Conservation (phyloP, 2,797 vertebrate genomes). For the Ctenopoma multispine region DNA sequence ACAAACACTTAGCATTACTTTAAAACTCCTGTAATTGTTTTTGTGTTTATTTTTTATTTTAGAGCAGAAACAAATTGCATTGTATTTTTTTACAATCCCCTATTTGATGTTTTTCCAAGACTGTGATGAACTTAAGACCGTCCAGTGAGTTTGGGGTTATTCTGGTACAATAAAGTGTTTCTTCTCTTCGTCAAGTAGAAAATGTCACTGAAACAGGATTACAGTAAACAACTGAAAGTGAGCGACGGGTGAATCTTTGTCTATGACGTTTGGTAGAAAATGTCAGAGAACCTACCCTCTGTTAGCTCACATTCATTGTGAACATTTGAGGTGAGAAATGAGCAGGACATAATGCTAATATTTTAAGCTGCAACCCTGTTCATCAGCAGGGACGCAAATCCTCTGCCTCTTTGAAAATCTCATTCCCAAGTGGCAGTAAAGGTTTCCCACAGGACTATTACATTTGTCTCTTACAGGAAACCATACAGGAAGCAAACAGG, state of each 20-base stretch:
- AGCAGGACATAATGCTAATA: constrained; percentile 20
- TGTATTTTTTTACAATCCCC: constrained; percentile 10
- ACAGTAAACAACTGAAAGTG: constrained; percentile 37
- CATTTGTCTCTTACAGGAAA: constrained; percentile 44
- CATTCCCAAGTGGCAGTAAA: constrained; percentile 31
- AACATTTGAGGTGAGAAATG: constrained; percentile 18
- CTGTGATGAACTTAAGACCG: constrained; percentile 69
- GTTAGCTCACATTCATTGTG: constrained; percentile 28
- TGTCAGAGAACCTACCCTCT: constrained; percentile 8
- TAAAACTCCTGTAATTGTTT: not conserved
- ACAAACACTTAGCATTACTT: too few species aligned
- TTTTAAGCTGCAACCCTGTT: constrained; percentile 24
- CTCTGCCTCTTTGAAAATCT: constrained; percentile 33
- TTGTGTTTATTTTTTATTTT: constrained; percentile 37
- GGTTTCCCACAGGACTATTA: constrained; percentile 27
- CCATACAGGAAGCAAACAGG: constrained; percentile 46
- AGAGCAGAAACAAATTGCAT: constrained; percentile 56
- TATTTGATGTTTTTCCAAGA: constrained; percentile 32
- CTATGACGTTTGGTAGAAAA: constrained; percentile 33
- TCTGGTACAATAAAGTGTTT: constrained; percentile 52
- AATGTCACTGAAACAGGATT: constrained; percentile 53
- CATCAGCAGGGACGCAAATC: constrained; percentile 24
- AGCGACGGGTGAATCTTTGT: constrained; percentile 12
- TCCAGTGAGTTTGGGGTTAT: constrained; percentile 57
- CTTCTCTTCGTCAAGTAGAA: constrained; percentile 71